Conservation (phyloP, 2,888 invertebrate genomes). For the Brenthis hecate region DNA sequence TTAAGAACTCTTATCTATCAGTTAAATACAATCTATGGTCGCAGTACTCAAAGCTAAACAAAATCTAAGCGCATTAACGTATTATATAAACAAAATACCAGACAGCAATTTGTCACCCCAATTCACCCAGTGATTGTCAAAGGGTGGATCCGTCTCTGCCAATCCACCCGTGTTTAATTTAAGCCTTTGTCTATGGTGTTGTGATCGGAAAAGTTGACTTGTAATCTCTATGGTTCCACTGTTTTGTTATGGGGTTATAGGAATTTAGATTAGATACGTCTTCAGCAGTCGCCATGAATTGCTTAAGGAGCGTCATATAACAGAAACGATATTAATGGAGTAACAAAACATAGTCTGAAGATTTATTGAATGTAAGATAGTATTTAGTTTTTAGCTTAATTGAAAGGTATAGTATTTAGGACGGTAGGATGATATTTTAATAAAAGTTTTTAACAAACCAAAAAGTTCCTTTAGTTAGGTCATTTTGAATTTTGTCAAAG, state of each 20-base stretch:
- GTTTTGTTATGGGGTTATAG: constrained; percentile 37
- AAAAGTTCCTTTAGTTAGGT: too few relatives aligned
- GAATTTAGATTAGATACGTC: constrained; percentile 29
- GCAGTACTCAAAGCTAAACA: neutral
- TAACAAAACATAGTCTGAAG: too few relatives aligned
- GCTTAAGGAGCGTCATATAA: neutral
- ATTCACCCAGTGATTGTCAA: constrained; percentile 58
- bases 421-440: too few relatives aligned
- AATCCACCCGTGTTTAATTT: constrained; percentile 75
- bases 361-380: too few relatives aligned
- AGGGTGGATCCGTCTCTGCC: constrained; percentile 64
- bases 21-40: too few relatives aligned
- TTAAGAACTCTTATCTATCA: too few relatives aligned
- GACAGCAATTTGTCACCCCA: constrained; percentile 73
- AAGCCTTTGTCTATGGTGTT: constrained; percentile 78
- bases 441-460: too few relatives aligned
- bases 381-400: too few relatives aligned
- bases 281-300: neutral
- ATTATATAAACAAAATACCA: constrained; percentile 51
- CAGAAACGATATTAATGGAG: neutral
- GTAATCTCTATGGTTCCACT: constrained; percentile 71
- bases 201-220: constrained; percentile 79
- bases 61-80: constrained; percentile 26
- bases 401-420: too few relatives aligned
- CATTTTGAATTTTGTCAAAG: too few relatives aligned